Percentiles rank a stretch among this genome's conserved stretches.
These are phyloP conservation scores for Leuciscus idus DNA, from an alignment of 2,113 vertebrate genomes.

Conservation along the genomic window DNA sequence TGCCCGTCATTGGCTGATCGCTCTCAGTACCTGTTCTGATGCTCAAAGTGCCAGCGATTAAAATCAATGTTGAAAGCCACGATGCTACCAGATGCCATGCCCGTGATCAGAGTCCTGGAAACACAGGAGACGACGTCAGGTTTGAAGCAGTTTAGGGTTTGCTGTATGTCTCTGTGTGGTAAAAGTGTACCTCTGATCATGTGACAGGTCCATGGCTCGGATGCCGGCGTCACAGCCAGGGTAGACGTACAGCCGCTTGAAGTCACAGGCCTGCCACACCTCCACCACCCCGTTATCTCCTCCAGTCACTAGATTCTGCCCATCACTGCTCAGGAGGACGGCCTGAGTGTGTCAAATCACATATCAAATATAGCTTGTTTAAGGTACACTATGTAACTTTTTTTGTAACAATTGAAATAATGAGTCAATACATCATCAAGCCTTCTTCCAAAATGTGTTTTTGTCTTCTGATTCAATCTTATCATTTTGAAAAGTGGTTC, in stretches of 20 bases:
- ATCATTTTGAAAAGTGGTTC: not conserved
- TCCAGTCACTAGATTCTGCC: slow-evolving; percentile 97
- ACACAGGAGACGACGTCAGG: not conserved
- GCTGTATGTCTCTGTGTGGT: not conserved
- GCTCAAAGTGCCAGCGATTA: slow-evolving; percentile 98
- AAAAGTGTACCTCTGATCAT: slow-evolving; percentile 90
- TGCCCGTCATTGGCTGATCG: slow-evolving; percentile 63
- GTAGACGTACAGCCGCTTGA: slow-evolving; percentile 99
- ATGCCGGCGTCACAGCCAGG: slow-evolving; percentile 98
- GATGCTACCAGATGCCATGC: slow-evolving; percentile 98
- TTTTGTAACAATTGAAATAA: too few relatives aligned
- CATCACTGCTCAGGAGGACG: slow-evolving; percentile 94
- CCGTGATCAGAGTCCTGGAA: slow-evolving; percentile 93
- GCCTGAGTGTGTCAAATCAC: slow-evolving; percentile 73
- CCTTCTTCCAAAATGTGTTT: too few relatives aligned
- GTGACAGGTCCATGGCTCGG: slow-evolving; percentile 97
- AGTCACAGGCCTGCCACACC: slow-evolving; percentile 99
- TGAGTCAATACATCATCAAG: too few relatives aligned
- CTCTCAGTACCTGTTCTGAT: slow-evolving; percentile 94
- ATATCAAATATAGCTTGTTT: too few relatives aligned
- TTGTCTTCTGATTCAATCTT: not conserved
- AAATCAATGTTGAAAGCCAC: slow-evolving; percentile 99
- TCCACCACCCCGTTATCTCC: slow-evolving; percentile 97
- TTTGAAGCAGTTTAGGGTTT: not conserved
- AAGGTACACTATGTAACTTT: too few relatives aligned